Percentiles rank a stretch among this genome's conserved stretches.
Conservation (phyloP, 2,797 vertebrate genomes). For the Poecilia wingei region DNA sequence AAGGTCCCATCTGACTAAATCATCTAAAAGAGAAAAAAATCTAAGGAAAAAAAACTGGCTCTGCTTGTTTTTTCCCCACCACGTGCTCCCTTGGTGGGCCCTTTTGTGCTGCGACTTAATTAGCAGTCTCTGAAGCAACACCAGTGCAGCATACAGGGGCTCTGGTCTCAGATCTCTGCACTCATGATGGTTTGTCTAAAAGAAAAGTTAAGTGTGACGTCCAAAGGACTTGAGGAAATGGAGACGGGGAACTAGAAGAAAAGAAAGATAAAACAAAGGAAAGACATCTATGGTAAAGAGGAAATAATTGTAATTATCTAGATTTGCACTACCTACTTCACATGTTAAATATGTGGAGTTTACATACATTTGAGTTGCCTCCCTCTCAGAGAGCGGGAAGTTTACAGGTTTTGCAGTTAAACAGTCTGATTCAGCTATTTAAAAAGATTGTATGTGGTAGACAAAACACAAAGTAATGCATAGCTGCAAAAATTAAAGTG, state of each 20-base stretch:
- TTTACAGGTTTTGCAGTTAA: background rate
- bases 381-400: background rate
- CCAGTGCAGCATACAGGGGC: conserved; percentile 15
- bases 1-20: background rate
- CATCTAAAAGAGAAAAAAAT: conserved; percentile 12
- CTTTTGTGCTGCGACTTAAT: conserved; percentile 60
- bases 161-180: conserved; percentile 35
- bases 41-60: conserved; percentile 15
- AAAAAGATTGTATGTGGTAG: background rate
- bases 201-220: conserved; percentile 11
- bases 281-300: background rate
- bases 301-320: background rate
- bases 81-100: conserved; percentile 36
- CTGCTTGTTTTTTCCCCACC: conserved; percentile 26
- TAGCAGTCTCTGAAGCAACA: conserved; percentile 58
- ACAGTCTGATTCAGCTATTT: background rate
- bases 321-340: background rate
- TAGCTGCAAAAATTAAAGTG: background rate
- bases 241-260: background rate
- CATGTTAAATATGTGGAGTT: conserved; percentile 2
- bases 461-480: background rate
- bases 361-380: background rate
- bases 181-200: conserved; percentile 28
- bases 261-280: background rate
- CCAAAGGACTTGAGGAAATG: background rate